These are phyloP conservation scores for Ibycter americanus DNA, from an alignment of 2,797 vertebrate species.

Conservation along the genomic window DNA sequence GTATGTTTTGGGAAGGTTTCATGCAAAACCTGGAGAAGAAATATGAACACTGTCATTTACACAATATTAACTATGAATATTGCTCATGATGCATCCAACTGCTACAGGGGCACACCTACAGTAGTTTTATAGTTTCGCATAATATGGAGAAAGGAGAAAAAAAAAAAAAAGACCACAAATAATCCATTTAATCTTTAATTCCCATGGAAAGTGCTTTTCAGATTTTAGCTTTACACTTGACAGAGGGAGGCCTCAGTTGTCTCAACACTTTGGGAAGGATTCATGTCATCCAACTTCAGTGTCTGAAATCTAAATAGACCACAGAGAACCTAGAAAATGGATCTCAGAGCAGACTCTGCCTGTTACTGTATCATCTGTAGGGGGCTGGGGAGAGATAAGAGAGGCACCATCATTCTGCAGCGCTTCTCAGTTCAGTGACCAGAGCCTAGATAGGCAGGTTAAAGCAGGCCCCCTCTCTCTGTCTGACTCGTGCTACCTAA, in stretches of 20 bases:
- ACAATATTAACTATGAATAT: background rate
- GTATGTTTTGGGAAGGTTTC: conserved; percentile 90
- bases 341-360: background rate
- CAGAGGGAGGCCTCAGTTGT: background rate
- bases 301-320: background rate
- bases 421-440: background rate
- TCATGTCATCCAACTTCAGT: background rate
- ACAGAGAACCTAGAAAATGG: background rate
- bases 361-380: background rate
- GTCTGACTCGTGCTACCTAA: accelerated
- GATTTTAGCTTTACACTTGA: background rate
- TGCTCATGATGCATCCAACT: background rate
- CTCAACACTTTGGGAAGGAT: background rate
- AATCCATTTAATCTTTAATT: background rate
- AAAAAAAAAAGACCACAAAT: background rate
- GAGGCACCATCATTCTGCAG: background rate
- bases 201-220: background rate
- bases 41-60: background rate
- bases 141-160: background rate
- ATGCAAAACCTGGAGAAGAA: conserved; percentile 82
- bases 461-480: background rate
- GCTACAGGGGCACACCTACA: background rate
- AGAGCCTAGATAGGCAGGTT: background rate
- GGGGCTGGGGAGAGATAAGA: background rate
- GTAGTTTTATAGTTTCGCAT: background rate